A percentile compares a stretch with the other conserved stretches of the same genome.
phyloP scores from a whole-genome alignment of 2,888 invertebrate species.

The Shargacucullia verbasci region DNA sequence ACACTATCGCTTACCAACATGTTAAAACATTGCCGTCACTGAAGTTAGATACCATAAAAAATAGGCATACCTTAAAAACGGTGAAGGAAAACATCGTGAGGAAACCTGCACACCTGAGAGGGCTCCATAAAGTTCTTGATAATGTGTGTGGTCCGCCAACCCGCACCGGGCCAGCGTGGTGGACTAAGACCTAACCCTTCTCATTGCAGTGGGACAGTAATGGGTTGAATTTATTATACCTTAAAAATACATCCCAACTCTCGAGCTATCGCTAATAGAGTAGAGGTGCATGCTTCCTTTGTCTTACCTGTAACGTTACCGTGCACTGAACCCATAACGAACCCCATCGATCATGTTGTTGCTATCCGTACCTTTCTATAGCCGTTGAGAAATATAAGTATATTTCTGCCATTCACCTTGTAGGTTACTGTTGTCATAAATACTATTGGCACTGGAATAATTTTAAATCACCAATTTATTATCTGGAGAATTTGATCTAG shows the following conservation, averaged over 20 bases:
- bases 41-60: too few species aligned
- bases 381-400: constrained; percentile 7
- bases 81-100: too few species aligned
- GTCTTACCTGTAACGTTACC: constrained; percentile 33
- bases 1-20: too few species aligned
- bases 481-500: background rate
- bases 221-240: too few species aligned
- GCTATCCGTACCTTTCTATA: constrained; percentile 6
- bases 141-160: too few species aligned
- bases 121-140: too few species aligned
- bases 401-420: background rate
- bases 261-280: constrained; percentile 20
- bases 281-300: constrained; percentile 41
- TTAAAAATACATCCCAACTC: constrained; percentile 3
- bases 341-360: constrained; percentile 39
- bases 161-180: too few species aligned
- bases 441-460: background rate
- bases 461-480: background rate
- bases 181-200: too few species aligned
- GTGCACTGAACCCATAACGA: constrained; percentile 33
- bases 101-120: too few species aligned
- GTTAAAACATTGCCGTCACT: too few species aligned
- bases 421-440: background rate
- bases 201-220: too few species aligned
- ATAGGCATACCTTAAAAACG: too few species aligned